Evolutionary conservation across 2,113 vertebrate species (phyloP), one percentile per base, ranked within the genome.

Genomic region (Pipa parva): DNA sequence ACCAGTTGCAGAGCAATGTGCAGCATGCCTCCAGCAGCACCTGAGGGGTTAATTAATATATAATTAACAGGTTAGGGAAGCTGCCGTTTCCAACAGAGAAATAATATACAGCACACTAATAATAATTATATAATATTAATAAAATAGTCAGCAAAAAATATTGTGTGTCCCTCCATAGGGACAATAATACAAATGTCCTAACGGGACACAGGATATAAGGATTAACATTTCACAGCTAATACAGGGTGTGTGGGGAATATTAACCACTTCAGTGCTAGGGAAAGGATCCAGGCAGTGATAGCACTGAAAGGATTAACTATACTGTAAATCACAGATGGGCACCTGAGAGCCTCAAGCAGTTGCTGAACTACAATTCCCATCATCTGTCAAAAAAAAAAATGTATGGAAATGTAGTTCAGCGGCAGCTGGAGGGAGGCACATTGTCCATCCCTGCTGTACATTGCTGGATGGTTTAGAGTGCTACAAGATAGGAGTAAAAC

Each of bases 111-210:
- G 25, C 64, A 67, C 54, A 45, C 55, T 67, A 68, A 68, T 68
- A 68, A 59, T 59, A 28, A 67, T 66, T 46, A 66, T 66, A 48
- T 66, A 48, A 59, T 68, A 36, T 36, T 65, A 45, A 59, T 67
- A 68, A 59, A 37, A 68, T 27, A 59, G 20, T 42, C 39, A 39
- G 27, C 15, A 31, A 50, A 20, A 57, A 22, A 49, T 24, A 22
- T 6, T 49, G 46, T 21, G 46, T 22, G 46, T 49, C 46, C 46
- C 46, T 49, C 9, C 46, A 49, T 49, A 24, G 46, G 46, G 46
- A 57, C 48, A 66, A 58, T 58, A 57, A 58, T 68, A 59, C 20
- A 7, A 58, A 7, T 21, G 65, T 58, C 65, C 65, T 29, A 51
- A 2, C n/a, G 56, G 65, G 65, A 68, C 65, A 49, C 8, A 13